phyloP scores from a whole-genome alignment of 2,797 vertebrate genomes.

The Phataginus tricuspis region DNA sequence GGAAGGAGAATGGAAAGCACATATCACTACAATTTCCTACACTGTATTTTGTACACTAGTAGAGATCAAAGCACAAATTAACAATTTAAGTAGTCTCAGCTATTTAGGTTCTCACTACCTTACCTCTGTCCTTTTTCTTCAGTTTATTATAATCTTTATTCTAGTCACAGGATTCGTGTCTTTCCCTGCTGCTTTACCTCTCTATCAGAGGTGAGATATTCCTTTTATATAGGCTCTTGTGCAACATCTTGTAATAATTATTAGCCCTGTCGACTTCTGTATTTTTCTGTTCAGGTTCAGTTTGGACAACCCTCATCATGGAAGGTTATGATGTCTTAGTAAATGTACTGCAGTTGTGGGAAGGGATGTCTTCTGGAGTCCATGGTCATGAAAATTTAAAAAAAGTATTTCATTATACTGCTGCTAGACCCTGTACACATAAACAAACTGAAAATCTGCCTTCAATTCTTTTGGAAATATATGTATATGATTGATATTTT shows the following conservation, averaged over 20 bases:
- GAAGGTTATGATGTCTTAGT: background rate
- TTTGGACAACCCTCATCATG: background rate
- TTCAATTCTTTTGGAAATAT: conserved; percentile 45
- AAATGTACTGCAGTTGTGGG: background rate
- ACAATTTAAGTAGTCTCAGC: conserved; percentile 43
- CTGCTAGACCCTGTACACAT: background rate
- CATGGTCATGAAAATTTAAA: background rate
- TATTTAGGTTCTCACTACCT: conserved; percentile 27
- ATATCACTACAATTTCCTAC: conserved; percentile 6
- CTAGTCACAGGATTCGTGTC: background rate
- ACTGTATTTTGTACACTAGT: conserved; percentile 25
- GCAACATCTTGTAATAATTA: background rate
- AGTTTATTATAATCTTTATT: conserved; percentile 22
- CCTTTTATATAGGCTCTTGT: background rate
- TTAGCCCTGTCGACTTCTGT: background rate
- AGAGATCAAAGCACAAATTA: conserved; percentile 27
- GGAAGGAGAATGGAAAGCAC: conserved; percentile 25
- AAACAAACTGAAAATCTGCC: conserved; percentile 29
- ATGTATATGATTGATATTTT: conserved; percentile 1
- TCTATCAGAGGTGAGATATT: conserved; percentile 19
- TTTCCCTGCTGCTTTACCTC: background rate
- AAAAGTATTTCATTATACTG: conserved; percentile 23
- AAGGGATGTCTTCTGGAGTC: conserved; percentile 15
- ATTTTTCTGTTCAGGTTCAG: conserved; percentile 43
- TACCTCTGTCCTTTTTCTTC: background rate